Evolutionary conservation across 2,888 invertebrate species (phyloP).

Genomic region (Drosophila formosana): DNA sequence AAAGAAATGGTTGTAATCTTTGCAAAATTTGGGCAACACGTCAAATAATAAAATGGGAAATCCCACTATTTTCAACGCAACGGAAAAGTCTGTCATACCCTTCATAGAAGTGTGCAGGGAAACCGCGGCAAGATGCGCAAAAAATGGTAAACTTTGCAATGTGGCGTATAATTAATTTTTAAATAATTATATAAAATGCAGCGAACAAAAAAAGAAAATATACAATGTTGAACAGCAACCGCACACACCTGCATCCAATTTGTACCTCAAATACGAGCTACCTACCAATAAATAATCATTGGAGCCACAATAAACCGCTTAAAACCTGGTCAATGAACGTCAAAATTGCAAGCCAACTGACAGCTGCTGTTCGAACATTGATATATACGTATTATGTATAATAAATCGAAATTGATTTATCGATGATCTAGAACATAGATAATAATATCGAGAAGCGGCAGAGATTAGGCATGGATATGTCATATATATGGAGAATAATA

Average conservation of each 20-base stretch:
- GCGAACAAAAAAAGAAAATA: conserved; percentile 54
- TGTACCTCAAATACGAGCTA: conserved; percentile 9
- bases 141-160: conserved; percentile 27
- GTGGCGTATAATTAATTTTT: conserved; percentile 76
- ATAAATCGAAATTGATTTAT: background rate
- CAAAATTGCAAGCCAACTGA: background rate
- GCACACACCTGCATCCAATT: conserved; percentile 10
- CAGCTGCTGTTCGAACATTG: background rate
- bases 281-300: conserved; percentile 30
- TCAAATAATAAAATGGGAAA: too few relatives aligned
- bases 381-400: too few relatives aligned
- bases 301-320: conserved; percentile 25
- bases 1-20: background rate
- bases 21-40: too few relatives aligned
- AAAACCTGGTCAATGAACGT: conserved; percentile 9
- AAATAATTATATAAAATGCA: conserved; percentile 73
- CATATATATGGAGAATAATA: too few relatives aligned
- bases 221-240: conserved; percentile 17
- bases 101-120: background rate
- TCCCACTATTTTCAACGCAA: too few relatives aligned
- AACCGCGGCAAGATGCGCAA: conserved; percentile 4
- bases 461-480: too few relatives aligned
- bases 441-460: too few relatives aligned
- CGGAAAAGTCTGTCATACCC: background rate
- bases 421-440: too few relatives aligned